phyloP scores from a whole-genome alignment of 2,888 invertebrate species.

The Eilema caniola region DNA sequence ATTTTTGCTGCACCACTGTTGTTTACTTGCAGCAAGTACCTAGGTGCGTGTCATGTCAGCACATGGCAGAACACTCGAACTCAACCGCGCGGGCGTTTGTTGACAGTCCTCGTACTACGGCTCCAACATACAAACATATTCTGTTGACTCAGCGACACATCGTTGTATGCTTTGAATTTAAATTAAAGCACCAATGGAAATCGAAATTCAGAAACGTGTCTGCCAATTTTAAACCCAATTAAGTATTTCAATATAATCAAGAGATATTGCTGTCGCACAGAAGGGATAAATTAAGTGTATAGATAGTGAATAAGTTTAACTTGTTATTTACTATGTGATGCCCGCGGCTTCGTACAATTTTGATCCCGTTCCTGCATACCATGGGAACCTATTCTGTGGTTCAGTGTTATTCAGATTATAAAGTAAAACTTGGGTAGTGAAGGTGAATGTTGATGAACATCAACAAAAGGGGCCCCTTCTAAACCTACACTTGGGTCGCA shows the following conservation, averaged over 20 bases:
- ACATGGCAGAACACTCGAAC: slow-evolving; percentile 42
- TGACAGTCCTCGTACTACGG: slow-evolving; percentile 65
- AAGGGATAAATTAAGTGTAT: background rate
- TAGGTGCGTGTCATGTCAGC: slow-evolving; percentile 45
- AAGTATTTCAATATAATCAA: slow-evolving; percentile 37
- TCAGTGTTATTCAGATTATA: no score
- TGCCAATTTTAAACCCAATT: slow-evolving; percentile 62
- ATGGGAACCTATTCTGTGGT: no score
- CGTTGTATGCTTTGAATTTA: slow-evolving; percentile 78
- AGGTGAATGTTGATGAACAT: no score
- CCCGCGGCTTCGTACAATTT: no score
- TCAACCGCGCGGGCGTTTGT: slow-evolving; percentile 56
- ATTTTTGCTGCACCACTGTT: background rate
- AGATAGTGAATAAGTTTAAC: background rate
- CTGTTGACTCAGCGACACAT: slow-evolving; percentile 80
- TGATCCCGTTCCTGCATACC: no score
- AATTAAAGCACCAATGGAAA: slow-evolving; percentile 74
- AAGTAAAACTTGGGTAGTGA: no score
- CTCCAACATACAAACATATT: slow-evolving; percentile 74
- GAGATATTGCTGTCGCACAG: background rate
- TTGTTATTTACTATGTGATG: background rate
- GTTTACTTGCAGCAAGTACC: slow-evolving; percentile 29
- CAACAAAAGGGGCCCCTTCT: no score
- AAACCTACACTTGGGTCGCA: no score
- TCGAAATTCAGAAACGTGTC: slow-evolving; percentile 68